Percentiles rank a stretch among this genome's conserved stretches.
Evolutionary conservation across 1,140 invertebrate genomes (phyloP).

Genomic region (Maniola jurtina): DNA sequence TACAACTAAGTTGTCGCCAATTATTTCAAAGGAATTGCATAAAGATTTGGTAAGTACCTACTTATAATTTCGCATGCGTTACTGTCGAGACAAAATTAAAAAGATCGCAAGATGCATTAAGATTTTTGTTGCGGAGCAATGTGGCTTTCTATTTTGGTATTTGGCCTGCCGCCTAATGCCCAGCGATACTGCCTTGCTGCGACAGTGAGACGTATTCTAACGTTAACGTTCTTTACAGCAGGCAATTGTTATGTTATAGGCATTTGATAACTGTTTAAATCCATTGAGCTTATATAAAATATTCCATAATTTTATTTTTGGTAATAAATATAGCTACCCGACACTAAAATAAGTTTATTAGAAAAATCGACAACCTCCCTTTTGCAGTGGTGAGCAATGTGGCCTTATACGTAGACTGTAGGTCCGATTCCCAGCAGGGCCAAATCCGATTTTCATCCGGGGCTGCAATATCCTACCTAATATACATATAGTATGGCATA

Average conservation of each 20-base stretch:
- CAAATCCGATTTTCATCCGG: too few species aligned
- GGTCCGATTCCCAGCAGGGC: too few species aligned
- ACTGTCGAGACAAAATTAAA: slow-evolving; percentile 37
- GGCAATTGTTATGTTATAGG: not conserved
- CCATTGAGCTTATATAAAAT: not conserved
- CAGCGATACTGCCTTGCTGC: slow-evolving; percentile 54
- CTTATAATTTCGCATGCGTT: slow-evolving; percentile 29
- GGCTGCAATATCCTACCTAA: too few species aligned
- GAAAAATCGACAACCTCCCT: too few species aligned
- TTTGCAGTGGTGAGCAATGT: too few species aligned
- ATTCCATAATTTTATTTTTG: too few species aligned
- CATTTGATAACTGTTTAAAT: not conserved
- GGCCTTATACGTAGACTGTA: too few species aligned
- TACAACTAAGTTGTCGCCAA: slow-evolving; percentile 93
- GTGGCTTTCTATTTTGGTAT: slow-evolving; percentile 76
- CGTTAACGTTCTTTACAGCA: slow-evolving; percentile 5
- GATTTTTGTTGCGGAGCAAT: slow-evolving; percentile 66
- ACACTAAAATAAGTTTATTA: too few species aligned
- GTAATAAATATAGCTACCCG: too few species aligned
- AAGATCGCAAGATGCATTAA: slow-evolving; percentile 66
- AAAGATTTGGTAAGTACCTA: slow-evolving; percentile 93
- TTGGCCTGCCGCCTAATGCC: slow-evolving; percentile 79
- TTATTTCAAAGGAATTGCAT: slow-evolving; percentile 96
- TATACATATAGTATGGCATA: too few species aligned
- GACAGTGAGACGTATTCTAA: slow-evolving; percentile 36